Evolutionary conservation across 2,888 invertebrate species (phyloP).

Genomic region (Ditula angustiorana): DNA sequence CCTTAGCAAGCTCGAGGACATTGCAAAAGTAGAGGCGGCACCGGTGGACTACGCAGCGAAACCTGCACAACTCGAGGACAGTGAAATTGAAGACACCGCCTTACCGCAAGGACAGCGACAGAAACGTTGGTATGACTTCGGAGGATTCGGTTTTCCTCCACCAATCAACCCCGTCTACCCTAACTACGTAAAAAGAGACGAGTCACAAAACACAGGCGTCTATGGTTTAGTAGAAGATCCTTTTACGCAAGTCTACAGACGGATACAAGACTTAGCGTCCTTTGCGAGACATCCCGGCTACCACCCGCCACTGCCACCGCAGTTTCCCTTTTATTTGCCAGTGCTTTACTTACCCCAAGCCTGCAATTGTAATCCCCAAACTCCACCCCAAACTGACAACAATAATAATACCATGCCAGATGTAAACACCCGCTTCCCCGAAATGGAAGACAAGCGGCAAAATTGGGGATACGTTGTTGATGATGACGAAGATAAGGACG

Average conservation of each 20-base stretch:
- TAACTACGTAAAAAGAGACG: constrained; percentile 43
- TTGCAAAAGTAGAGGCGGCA: constrained; percentile 49
- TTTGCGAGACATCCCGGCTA: constrained; percentile 42
- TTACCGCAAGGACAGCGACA: constrained; percentile 46
- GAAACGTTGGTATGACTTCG: constrained; percentile 53
- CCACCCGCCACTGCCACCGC: constrained; percentile 43
- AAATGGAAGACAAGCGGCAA: constrained; percentile 65
- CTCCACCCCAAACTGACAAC: constrained; percentile 39
- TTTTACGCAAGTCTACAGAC: constrained; percentile 43
- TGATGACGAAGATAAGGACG: constrained; percentile 50
- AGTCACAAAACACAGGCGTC: constrained; percentile 41
- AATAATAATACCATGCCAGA: constrained; percentile 49
- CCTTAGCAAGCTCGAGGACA: constrained; percentile 51
- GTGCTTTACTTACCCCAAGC: constrained; percentile 59
- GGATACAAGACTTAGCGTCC: constrained; percentile 45
- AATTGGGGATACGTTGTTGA: constrained; percentile 68
- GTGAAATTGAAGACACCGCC: constrained; percentile 42
- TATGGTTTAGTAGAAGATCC: constrained; percentile 45
- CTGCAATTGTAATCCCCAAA: constrained; percentile 56
- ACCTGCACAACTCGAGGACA: constrained; percentile 46
- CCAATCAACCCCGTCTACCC: constrained; percentile 38
- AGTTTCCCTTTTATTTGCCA: constrained; percentile 61
- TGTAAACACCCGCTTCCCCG: constrained; percentile 56
- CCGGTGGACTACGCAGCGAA: constrained; percentile 53
- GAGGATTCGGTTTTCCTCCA: constrained; percentile 39